phyloP scores from a whole-genome alignment of 2,797 vertebrate genomes.

The Cossypha dichroa region DNA sequence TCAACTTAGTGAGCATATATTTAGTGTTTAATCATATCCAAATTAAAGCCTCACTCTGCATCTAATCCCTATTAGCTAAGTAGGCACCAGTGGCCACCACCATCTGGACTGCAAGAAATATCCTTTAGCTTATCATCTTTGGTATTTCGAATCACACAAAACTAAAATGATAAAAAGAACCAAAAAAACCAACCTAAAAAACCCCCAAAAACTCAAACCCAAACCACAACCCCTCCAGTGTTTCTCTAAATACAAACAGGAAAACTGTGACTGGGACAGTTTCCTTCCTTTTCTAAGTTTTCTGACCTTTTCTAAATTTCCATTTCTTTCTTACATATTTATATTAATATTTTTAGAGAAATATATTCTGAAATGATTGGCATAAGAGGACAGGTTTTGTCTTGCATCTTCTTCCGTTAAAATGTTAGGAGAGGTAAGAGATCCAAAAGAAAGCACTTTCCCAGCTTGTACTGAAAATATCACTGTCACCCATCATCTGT shows the following conservation, averaged over 20 bases:
- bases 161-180: neutral
- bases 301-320: neutral
- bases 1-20: neutral
- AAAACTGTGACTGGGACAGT: neutral
- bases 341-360: slow-evolving; percentile 75
- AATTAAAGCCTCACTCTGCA: slow-evolving; percentile 2
- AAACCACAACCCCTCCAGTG: accelerated
- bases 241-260: neutral
- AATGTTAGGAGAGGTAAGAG: slow-evolving; percentile 74
- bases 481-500: slow-evolving; percentile 82
- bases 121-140: slow-evolving; percentile 44
- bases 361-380: slow-evolving; percentile 75
- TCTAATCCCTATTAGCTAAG: slow-evolving; percentile 27
- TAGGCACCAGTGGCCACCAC: slow-evolving; percentile 26
- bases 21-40: neutral
- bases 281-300: neutral
- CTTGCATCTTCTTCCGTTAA: slow-evolving; percentile 74
- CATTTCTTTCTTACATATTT: slow-evolving; percentile 40
- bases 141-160: slow-evolving; percentile 51
- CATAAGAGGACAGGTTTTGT: slow-evolving; percentile 77
- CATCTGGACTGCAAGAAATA: slow-evolving; percentile 52
- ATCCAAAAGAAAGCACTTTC: slow-evolving; percentile 80
- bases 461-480: slow-evolving; percentile 82
- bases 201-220: accelerated
- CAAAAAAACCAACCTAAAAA: neutral